These are phyloP conservation scores for Pterocles gutturalis DNA, from an alignment of 2,113 vertebrate genomes.

Conservation along the genomic window DNA sequence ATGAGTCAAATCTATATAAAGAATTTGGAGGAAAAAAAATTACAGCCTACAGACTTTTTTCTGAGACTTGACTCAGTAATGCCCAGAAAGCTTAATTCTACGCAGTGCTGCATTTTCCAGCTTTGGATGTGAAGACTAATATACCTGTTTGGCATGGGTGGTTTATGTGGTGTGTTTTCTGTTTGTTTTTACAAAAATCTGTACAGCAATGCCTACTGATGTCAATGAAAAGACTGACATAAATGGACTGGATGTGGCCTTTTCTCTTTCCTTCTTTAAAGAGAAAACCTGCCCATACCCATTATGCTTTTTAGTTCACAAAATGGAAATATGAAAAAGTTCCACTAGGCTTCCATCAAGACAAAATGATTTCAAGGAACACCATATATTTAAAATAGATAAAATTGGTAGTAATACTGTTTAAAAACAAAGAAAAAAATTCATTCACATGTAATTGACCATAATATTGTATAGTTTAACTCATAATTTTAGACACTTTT, in stretches of 20 bases:
- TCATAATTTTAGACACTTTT: not conserved
- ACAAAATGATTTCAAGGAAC: not conserved
- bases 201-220: not conserved
- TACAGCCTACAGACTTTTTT: not conserved
- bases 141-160: not conserved
- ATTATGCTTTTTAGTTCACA: not conserved
- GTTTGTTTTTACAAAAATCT: no score
- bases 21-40: not conserved
- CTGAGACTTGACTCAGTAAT: not conserved
- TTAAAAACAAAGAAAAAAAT: not conserved
- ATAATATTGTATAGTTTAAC: not conserved
- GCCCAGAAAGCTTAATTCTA: not conserved
- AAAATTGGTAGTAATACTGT: not conserved
- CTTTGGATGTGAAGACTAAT: not conserved
- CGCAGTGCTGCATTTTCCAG: not conserved
- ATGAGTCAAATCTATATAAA: not conserved
- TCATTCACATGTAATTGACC: not conserved
- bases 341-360: not conserved
- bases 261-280: not conserved
- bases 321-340: not conserved
- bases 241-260: not conserved
- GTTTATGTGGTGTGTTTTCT: not conserved
- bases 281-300: not conserved
- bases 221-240: not conserved
- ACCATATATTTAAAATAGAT: not conserved